Evolutionary conservation across 1,140 invertebrate species (phyloP).

Genomic region (Chelonus insularis): DNA sequence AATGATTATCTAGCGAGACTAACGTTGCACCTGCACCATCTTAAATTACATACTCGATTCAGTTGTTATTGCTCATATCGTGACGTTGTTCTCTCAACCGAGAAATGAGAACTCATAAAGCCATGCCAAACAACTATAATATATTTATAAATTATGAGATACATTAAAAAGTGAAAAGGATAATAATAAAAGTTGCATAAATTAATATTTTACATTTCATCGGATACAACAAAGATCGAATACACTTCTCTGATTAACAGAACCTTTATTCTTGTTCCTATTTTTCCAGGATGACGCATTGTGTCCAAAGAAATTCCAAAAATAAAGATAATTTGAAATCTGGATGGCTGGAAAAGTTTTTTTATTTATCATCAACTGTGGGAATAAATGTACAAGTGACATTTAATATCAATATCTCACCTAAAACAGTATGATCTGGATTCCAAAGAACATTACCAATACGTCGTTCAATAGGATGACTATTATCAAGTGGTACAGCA

Average conservation of each 20-base stretch:
- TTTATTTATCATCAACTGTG: too few relatives aligned
- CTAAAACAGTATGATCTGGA: constrained; percentile 37
- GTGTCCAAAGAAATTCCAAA: constrained; percentile 44
- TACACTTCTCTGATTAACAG: constrained; percentile 14
- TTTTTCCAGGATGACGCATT: constrained; percentile 21
- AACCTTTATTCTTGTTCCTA: not conserved
- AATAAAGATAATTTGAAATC: constrained; percentile 24
- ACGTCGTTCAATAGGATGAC: constrained; percentile 1
- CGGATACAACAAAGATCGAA: constrained; percentile 19
- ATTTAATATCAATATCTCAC: constrained; percentile 30
- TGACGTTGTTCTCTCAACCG: constrained; percentile 14
- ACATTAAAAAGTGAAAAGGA: too few relatives aligned
- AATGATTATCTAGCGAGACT: constrained; percentile 2
- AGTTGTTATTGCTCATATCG: constrained; percentile 26
- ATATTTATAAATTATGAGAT: not conserved
- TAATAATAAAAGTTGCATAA: not conserved
- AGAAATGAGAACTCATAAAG: constrained; percentile 3
- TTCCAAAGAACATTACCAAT: constrained; percentile 36
- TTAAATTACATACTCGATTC: constrained; percentile 29
- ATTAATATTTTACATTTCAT: constrained; percentile 4
- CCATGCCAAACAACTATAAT: not conserved
- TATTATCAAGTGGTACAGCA: constrained; percentile 22
- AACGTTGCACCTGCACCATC: constrained; percentile 25
- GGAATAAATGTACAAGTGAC: not conserved
- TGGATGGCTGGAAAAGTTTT: constrained; percentile 8